Evolutionary conservation across 2,888 invertebrate genomes (phyloP).

Genomic region (Hypena proboscidalis): DNA sequence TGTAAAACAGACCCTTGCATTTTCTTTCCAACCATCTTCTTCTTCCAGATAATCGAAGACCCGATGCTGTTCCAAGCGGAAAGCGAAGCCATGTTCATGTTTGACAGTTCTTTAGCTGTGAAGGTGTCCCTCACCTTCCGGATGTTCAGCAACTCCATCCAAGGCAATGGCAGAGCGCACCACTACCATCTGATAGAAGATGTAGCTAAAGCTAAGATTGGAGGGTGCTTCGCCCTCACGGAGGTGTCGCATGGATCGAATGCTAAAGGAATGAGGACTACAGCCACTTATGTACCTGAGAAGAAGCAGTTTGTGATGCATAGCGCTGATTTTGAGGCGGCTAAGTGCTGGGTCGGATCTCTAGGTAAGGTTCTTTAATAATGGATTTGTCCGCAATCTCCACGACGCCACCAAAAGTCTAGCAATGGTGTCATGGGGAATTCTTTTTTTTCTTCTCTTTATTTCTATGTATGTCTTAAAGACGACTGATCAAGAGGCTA

Average conservation of each 20-base stretch:
- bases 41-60: constrained; percentile 71
- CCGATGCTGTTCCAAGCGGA: constrained; percentile 80
- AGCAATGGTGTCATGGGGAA: too few species aligned
- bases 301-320: constrained; percentile 92
- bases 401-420: too few species aligned
- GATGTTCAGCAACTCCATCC: constrained; percentile 88
- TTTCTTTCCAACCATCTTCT: too few species aligned
- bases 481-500: too few species aligned
- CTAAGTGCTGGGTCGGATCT: constrained; percentile 96
- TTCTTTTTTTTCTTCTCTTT: too few species aligned
- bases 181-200: constrained; percentile 84
- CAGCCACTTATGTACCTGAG: constrained; percentile 91
- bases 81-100: constrained; percentile 83
- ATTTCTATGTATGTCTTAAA: too few species aligned
- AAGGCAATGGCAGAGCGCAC: constrained; percentile 87
- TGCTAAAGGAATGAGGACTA: constrained; percentile 94
- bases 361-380: constrained; percentile 76
- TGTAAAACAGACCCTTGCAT: too few species aligned
- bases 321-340: constrained; percentile 95
- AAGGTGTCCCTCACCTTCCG: constrained; percentile 88
- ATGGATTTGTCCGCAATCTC: background rate
- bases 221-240: constrained; percentile 91
- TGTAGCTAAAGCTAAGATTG: constrained; percentile 62
- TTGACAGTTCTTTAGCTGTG: constrained; percentile 87
- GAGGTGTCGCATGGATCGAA: constrained; percentile 97